phyloP scores from a whole-genome alignment of 2,888 invertebrate genomes.

The Acanthosepion lycidas region DNA sequence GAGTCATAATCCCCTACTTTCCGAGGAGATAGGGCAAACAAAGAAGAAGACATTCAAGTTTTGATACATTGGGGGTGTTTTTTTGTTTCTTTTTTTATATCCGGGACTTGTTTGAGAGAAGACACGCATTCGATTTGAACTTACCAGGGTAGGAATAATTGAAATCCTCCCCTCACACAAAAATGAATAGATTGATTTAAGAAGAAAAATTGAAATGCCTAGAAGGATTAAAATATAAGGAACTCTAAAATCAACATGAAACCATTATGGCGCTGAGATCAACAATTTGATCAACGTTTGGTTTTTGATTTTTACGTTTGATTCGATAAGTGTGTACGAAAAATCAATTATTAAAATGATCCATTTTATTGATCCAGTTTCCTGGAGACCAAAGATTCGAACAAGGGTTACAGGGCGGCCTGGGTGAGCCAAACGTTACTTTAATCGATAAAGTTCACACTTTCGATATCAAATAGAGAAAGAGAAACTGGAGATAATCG shows the following conservation, averaged over 20 bases:
- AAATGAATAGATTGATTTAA: not conserved
- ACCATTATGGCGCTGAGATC: not conserved
- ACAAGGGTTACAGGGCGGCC: not conserved
- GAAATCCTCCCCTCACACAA: not conserved
- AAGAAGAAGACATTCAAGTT: too few relatives aligned
- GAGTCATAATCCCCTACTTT: too few relatives aligned
- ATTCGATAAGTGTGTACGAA: constrained; percentile 1
- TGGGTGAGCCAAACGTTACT: not conserved
- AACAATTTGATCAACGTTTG: not conserved
- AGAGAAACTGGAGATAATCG: not conserved
- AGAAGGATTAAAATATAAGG: not conserved
- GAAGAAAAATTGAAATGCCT: not conserved
- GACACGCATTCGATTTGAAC: not conserved
- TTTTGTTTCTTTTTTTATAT: too few relatives aligned
- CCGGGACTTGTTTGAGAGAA: too few relatives aligned
- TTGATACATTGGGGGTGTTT: too few relatives aligned
- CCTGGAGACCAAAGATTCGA: not conserved
- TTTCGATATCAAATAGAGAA: not conserved
- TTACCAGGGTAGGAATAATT: not conserved
- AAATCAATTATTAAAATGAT: constrained; percentile 1
- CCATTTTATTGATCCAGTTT: not conserved
- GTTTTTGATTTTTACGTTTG: not conserved
- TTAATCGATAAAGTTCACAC: not conserved
- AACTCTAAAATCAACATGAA: not conserved
- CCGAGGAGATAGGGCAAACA: too few relatives aligned